A percentile compares a stretch with the other conserved stretches of the same genome.
phyloP scores from a whole-genome alignment of 2,888 invertebrate genomes.

The Tenodera sinensis region DNA sequence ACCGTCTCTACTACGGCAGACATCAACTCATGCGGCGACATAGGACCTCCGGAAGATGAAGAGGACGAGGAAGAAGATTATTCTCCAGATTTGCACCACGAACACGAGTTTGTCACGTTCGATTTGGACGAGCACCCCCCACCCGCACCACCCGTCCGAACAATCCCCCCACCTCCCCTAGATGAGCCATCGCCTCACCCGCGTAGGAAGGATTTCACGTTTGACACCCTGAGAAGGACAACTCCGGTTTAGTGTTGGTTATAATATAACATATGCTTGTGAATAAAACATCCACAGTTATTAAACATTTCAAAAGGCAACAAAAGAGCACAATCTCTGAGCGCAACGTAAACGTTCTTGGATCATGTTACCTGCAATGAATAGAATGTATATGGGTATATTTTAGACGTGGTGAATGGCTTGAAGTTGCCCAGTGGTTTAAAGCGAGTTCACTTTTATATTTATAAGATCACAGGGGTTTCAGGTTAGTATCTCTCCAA shows the following conservation, averaged over 20 bases:
- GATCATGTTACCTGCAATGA: too few relatives aligned
- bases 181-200: conserved; percentile 39
- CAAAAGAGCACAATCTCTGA: not conserved
- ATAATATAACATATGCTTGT: not conserved
- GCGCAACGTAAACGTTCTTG: not conserved
- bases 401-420: too few relatives aligned
- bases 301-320: not conserved
- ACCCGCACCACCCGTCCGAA: conserved; percentile 39
- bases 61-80: conserved; percentile 49
- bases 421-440: too few relatives aligned
- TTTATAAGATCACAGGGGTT: too few relatives aligned
- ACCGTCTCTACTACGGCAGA: conserved; percentile 58
- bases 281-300: not conserved
- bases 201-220: conserved; percentile 45
- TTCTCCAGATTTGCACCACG: conserved; percentile 54
- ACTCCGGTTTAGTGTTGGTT: conserved; percentile 43
- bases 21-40: conserved; percentile 46
- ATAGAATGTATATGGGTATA: too few relatives aligned
- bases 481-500: too few relatives aligned
- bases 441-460: too few relatives aligned
- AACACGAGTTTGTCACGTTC: conserved; percentile 68
- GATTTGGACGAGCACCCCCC: conserved; percentile 52
- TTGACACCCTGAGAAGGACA: conserved; percentile 45
- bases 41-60: conserved; percentile 45
- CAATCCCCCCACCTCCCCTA: conserved; percentile 42